Evolutionary conservation across 2,888 invertebrate genomes (phyloP).

Genomic region (Ochropacha duplaris): DNA sequence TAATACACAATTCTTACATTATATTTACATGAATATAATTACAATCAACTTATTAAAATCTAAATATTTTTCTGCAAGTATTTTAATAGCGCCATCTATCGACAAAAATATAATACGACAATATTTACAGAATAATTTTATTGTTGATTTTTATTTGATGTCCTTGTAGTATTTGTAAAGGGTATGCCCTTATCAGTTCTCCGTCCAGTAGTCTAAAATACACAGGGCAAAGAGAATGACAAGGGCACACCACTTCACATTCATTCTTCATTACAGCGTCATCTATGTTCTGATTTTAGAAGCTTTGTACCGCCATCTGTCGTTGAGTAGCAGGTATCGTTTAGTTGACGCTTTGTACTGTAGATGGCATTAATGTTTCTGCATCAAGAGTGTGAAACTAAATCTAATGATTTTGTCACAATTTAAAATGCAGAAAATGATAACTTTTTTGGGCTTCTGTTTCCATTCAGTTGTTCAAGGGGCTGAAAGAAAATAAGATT

Average conservation of each 20-base stretch:
- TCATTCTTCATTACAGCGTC: constrained; percentile 16
- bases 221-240: constrained; percentile 97
- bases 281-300: background rate
- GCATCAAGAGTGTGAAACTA: constrained; percentile 45
- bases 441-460: background rate
- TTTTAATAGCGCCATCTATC: background rate
- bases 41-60: too few species aligned
- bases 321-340: constrained; percentile 30
- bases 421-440: constrained; percentile 46
- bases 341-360: constrained; percentile 14
- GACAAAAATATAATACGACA: background rate
- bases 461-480: background rate
- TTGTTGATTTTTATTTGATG: background rate
- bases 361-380: constrained; percentile 42
- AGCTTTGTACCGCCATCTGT: constrained; percentile 39
- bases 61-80: too few species aligned
- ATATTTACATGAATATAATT: too few species aligned
- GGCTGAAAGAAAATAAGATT: background rate
- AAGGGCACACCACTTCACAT: constrained; percentile 86
- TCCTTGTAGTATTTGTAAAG: constrained; percentile 45
- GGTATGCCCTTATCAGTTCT: constrained; percentile 99
- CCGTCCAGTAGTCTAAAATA: constrained; percentile 94
- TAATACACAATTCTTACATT: too few species aligned
- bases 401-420: constrained; percentile 26
- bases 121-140: background rate